phyloP scores from a whole-genome alignment of 2,888 invertebrate genomes.

The Carcina quercana region DNA sequence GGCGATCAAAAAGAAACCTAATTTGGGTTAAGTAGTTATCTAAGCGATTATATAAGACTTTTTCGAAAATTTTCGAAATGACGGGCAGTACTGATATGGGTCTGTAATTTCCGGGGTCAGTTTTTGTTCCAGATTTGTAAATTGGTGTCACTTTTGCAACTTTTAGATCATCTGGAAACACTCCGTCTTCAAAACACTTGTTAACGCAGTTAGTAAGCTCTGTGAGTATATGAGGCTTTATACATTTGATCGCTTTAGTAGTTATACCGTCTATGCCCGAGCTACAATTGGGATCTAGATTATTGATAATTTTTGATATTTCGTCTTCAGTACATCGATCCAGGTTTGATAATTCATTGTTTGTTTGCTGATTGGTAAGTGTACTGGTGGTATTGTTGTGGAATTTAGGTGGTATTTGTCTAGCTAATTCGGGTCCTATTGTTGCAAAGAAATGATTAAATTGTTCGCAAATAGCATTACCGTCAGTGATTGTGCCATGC shows the following conservation, averaged over 20 bases:
- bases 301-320: conserved; percentile 11
- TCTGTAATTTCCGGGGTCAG: conserved; percentile 12
- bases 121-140: conserved; percentile 10
- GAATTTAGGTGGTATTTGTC: not conserved
- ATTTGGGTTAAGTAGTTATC: not conserved
- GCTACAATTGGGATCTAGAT: conserved; percentile 9
- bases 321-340: conserved; percentile 3
- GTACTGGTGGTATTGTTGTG: not conserved
- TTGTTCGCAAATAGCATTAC: not conserved
- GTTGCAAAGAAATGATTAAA: not conserved
- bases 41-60: conserved; percentile 4
- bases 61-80: conserved; percentile 11
- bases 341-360: not conserved
- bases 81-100: conserved; percentile 11
- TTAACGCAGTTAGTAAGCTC: conserved; percentile 9
- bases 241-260: conserved; percentile 16
- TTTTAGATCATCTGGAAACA: conserved; percentile 8
- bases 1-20: conserved; percentile 1
- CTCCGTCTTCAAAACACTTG: conserved; percentile 1
- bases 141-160: conserved; percentile 13
- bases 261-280: conserved; percentile 12
- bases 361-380: not conserved
- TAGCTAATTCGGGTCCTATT: not conserved
- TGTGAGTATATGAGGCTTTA: conserved; percentile 28
- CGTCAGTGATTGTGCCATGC: not conserved